Base-by-base conservation (phyloP, 1,140 invertebrate genomes). In the Cherax destructor region DNA sequence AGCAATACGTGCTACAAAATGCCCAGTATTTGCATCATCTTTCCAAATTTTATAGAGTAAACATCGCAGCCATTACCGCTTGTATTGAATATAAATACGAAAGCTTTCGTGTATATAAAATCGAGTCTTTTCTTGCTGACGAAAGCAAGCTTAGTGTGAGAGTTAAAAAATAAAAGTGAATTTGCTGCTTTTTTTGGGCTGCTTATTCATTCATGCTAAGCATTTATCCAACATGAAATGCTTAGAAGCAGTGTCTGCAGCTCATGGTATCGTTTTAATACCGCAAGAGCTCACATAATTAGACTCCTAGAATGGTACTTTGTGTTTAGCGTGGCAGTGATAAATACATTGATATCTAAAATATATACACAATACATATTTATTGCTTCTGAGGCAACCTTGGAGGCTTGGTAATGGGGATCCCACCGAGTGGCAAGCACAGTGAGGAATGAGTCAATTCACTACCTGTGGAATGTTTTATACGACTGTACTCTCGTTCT, bases 321-420 rank as follows among this genome's bases (percentile, higher is more conserved):
- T 83, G 81, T 83, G 59, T 83, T 83, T 69, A 61, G 81, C 81
- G 81, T 83, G 81, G 81, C 81, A 83, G 81, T 83, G 81, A 69
- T 74, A n/a, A 74, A 30, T 65, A 74, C 81, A 49, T 56, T 49
- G 61, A 47, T 83, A 69, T 65, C 81, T 83, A 47, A 69, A 61
- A 65, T 83, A 47, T 83, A 69, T 65, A 83, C 81, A 83, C 69
- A 4, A 69, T 69, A 83, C 81, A 69, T 49, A 3, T 5, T 83
- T 83, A 83, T 83, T 83, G 81, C 81, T 83, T 69, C 11, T 69
- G 81, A 83, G 81, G 61, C 61, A 83, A 30, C 61, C n/a, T 16
- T 52, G 81, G 61, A 65, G 80, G 52, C 80, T 74, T 11, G n/a
- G 9, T 74, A 74, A n/a, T n/a, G 69, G 69, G 6, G 16, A 59